A percentile compares a stretch with the other conserved stretches of the same genome.
Conservation (phyloP, 2,888 invertebrate species). For the Drosophila hawaiiensis region DNA sequence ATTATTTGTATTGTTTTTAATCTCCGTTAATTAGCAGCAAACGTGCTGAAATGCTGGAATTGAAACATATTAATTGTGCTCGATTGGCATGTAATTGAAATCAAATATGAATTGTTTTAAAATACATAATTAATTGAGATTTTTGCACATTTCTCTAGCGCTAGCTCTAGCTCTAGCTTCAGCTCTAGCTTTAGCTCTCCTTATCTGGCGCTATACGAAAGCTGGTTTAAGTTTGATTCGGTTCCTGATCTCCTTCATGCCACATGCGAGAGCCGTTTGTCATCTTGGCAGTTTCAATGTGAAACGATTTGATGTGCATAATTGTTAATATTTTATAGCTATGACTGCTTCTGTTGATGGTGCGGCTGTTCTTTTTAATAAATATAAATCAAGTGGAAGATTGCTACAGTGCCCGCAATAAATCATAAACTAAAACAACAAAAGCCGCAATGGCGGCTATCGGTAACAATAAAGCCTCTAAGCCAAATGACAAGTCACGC, state of each 20-base stretch:
- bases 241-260: conserved; percentile 74
- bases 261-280: conserved; percentile 41
- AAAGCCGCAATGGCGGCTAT: conserved; percentile 27
- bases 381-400: conserved; percentile 71
- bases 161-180: neutral
- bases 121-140: conserved; percentile 40
- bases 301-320: conserved; percentile 50
- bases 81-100: conserved; percentile 20
- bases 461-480: conserved; percentile 48
- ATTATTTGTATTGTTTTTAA: conserved; percentile 22
- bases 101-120: conserved; percentile 33
- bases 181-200: neutral
- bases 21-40: conserved; percentile 14
- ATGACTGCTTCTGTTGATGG: neutral
- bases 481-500: conserved; percentile 37
- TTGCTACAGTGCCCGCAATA: conserved; percentile 49
- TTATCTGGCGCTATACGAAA: conserved; percentile 9
- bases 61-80: conserved; percentile 24
- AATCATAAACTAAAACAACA: conserved; percentile 56
- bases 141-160: conserved; percentile 1
- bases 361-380: conserved; percentile 28
- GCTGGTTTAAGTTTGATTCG: conserved; percentile 32
- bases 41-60: conserved; percentile 22
- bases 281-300: conserved; percentile 67
- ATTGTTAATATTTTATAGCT: conserved; percentile 32